phyloP scores from a whole-genome alignment of 2,797 vertebrate species.

The Phoxinus dragarum region DNA sequence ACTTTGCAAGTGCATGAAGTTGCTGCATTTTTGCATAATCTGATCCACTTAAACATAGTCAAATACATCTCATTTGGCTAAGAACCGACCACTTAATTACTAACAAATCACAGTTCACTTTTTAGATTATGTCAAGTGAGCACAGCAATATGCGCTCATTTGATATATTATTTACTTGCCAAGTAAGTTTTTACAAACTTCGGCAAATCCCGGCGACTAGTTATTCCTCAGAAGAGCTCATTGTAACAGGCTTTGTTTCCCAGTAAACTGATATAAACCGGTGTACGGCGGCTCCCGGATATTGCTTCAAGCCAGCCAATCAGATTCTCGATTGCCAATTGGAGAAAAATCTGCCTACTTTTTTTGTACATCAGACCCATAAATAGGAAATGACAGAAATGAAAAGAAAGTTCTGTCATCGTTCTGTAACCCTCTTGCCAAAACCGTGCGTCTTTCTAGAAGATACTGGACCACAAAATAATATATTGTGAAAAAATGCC shows the following conservation, averaged over 20 bases:
- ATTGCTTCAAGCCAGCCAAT: neutral
- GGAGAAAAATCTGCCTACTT: neutral
- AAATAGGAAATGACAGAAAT: neutral
- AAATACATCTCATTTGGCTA: neutral
- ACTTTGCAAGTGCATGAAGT: neutral
- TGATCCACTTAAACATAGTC: conserved; percentile 2
- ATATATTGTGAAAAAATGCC: neutral
- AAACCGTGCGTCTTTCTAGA: neutral
- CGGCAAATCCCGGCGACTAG: neutral
- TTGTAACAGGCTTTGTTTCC: neutral
- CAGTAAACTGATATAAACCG: neutral
- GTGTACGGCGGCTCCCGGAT: neutral
- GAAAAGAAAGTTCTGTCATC: neutral
- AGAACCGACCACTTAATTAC: neutral
- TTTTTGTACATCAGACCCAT: neutral
- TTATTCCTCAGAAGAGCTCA: neutral
- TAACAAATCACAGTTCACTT: neutral
- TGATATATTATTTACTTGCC: neutral
- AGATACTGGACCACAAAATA: neutral
- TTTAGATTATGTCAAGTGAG: neutral
- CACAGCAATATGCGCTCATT: neutral
- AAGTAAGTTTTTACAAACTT: neutral
- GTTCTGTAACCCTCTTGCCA: neutral
- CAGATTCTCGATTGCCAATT: neutral
- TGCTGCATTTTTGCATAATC: neutral